These are phyloP conservation scores for Meleagris gallopavo DNA, from an alignment of 2,113 vertebrate species.

Conservation along the genomic window DNA sequence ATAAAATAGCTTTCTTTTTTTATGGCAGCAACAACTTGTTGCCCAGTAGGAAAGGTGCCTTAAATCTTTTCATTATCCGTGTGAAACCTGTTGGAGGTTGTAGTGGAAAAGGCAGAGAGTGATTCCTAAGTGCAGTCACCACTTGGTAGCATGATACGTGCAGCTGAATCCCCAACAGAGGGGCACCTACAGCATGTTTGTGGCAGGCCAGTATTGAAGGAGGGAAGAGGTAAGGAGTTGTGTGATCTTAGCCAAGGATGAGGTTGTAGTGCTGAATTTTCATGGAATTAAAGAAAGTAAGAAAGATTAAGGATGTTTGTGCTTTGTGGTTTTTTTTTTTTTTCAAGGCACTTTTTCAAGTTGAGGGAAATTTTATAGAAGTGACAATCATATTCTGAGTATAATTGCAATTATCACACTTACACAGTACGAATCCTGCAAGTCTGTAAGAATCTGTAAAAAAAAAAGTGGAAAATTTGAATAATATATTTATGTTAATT, in stretches of 20 bases:
- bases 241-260: neutral
- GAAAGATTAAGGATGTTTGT: neutral
- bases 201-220: neutral
- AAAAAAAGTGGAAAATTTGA: neutral
- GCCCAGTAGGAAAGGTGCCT: neutral
- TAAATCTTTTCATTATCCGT: rapidly evolving
- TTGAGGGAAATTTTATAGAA: neutral
- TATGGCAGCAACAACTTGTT: neutral
- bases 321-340: neutral
- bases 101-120: neutral
- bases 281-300: neutral
- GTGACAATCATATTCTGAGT: neutral
- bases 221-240: neutral
- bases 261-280: neutral
- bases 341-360: neutral
- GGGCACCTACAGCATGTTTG: neutral
- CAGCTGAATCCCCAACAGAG: neutral
- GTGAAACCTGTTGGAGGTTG: neutral
- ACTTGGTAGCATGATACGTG: neutral
- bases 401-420: rapidly evolving
- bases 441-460: neutral
- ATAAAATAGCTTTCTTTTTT: neutral
- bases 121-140: rapidly evolving
- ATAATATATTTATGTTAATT: neutral
- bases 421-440: neutral